A percentile compares a stretch with the other conserved stretches of the same genome.
Conservation (phyloP, 2,113 vertebrate genomes). For the Melanotaenia duboulayi region DNA sequence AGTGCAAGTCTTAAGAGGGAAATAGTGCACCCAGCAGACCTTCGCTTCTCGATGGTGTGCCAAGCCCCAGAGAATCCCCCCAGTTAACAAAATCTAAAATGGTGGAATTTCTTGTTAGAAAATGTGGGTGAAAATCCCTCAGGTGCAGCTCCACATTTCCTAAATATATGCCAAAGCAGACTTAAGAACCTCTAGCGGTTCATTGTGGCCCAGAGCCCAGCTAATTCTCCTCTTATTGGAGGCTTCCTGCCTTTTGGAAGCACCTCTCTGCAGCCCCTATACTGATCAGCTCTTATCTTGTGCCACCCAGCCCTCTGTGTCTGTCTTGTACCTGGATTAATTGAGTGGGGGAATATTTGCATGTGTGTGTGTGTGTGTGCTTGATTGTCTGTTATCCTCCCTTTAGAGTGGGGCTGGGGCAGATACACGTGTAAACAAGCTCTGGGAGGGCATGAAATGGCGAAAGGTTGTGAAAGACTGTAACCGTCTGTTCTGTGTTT, state of each 20-base stretch:
- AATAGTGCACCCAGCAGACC: conserved; percentile 11
- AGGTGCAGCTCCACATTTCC: conserved; percentile 40
- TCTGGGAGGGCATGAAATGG: conserved; percentile 59
- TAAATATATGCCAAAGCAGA: conserved; percentile 54
- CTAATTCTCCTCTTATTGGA: conserved; percentile 60
- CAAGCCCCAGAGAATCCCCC: not conserved
- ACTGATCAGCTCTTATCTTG: conserved; percentile 66
- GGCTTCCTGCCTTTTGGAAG: conserved; percentile 54
- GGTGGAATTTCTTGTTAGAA: conserved; percentile 35
- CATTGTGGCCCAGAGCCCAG: conserved; percentile 57
- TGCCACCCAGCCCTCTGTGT: conserved; percentile 57
- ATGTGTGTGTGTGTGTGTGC: conserved; percentile 3
- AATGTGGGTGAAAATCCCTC: conserved; percentile 52
- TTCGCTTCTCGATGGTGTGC: not conserved
- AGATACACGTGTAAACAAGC: conserved; percentile 68
- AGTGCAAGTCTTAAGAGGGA: conserved; percentile 18
- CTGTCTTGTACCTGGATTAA: conserved; percentile 42
- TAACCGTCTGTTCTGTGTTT: conserved; percentile 65
- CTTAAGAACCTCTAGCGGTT: conserved; percentile 53
- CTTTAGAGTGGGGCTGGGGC: conserved; percentile 46
- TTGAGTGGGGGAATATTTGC: conserved; percentile 20
- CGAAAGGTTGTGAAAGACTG: conserved; percentile 58
- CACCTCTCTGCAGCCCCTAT: conserved; percentile 36
- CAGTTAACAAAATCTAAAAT: conserved; percentile 27
- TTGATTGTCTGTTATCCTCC: conserved; percentile 7